Percentiles rank a stretch among this genome's conserved stretches.
phyloP scores from a whole-genome alignment of 2,888 invertebrate genomes.

The Cataglyphis albicans region DNA sequence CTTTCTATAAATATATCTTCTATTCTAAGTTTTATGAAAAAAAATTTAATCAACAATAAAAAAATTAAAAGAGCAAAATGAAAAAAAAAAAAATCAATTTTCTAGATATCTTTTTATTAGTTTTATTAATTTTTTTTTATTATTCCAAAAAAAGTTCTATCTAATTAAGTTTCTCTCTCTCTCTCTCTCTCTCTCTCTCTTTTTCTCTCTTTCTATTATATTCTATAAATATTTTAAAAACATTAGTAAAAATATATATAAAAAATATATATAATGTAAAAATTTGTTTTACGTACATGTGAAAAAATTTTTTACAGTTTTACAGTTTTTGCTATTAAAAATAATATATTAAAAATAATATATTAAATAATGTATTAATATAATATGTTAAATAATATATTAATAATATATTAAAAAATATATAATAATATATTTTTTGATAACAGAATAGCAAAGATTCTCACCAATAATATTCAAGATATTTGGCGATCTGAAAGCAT shows the following conservation, averaged over 20 bases:
- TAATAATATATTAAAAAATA: too few relatives aligned
- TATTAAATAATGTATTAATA: too few relatives aligned
- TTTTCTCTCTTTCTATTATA: neutral
- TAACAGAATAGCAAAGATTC: neutral
- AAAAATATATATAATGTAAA: neutral
- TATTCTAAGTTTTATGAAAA: neutral
- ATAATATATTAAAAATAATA: too few relatives aligned
- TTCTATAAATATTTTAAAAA: neutral
- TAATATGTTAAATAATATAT: too few relatives aligned
- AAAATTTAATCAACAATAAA: neutral
- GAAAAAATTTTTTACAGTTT: neutral
- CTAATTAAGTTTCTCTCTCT: neutral
- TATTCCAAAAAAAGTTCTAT: neutral
- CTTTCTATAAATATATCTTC: neutral
- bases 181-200: neutral
- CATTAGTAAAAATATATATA: neutral
- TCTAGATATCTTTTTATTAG: neutral
- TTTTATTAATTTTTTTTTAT: slow-evolving; percentile 6
- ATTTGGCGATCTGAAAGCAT: neutral
- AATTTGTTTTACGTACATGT: neutral
- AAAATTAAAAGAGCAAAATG: neutral
- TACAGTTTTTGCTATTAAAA: too few relatives aligned
- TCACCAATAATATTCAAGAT: neutral
- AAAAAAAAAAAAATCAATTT: neutral
- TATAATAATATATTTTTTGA: neutral